Percentiles rank a stretch among this genome's conserved stretches.
These are phyloP conservation scores for Oryzias dopingdopingensis DNA, from an alignment of 2,797 vertebrate genomes.

Conservation along the genomic window DNA sequence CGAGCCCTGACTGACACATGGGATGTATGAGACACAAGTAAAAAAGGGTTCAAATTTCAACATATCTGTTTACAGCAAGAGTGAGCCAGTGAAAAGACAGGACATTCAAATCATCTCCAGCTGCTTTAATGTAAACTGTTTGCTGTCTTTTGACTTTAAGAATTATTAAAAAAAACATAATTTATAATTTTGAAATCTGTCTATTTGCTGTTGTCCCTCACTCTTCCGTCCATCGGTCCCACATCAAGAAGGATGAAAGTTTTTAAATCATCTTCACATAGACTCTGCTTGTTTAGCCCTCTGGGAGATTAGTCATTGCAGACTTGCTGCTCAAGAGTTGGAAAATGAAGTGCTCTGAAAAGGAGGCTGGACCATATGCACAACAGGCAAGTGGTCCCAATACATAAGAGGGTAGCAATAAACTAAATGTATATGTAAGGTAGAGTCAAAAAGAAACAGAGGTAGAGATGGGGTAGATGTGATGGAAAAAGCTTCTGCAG, in stretches of 20 bases:
- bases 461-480: slow-evolving; percentile 6
- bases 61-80: slow-evolving; percentile 3
- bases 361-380: slow-evolving; percentile 28
- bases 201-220: background rate
- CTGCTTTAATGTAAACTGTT: too few relatives aligned
- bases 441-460: slow-evolving; percentile 12
- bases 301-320: slow-evolving; percentile 55
- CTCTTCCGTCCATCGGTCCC: slow-evolving; percentile 9
- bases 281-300: slow-evolving; percentile 40
- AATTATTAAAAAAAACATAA: background rate
- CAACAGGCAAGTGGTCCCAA: slow-evolving; percentile 17
- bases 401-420: slow-evolving; percentile 21
- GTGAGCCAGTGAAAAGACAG: slow-evolving; percentile 1
- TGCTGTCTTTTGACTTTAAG: too few relatives aligned
- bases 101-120: background rate
- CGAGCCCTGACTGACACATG: slow-evolving; percentile 3
- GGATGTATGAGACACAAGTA: slow-evolving; percentile 1
- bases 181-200: background rate
- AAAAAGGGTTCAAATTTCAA: slow-evolving; percentile 5
- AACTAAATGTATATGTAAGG: slow-evolving; percentile 22
- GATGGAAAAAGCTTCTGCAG: slow-evolving; percentile 15
- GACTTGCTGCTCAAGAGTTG: slow-evolving; percentile 33
- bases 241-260: slow-evolving; percentile 21
- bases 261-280: slow-evolving; percentile 27
- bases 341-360: slow-evolving; percentile 25